Evolutionary conservation across 2,888 invertebrate species (phyloP).

Genomic region (Eugnorisma glareosa): DNA sequence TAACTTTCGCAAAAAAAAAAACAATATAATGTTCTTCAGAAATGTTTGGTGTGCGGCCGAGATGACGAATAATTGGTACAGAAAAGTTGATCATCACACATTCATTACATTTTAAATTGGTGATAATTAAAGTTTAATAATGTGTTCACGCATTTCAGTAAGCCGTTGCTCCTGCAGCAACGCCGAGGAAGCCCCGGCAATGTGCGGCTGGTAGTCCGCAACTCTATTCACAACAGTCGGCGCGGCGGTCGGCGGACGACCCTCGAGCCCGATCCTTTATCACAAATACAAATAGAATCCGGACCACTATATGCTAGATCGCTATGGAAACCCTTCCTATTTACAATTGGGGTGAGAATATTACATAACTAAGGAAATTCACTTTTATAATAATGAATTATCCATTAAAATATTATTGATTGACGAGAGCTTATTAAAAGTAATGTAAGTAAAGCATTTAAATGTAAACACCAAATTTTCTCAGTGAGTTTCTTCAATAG

Average conservation of each 20-base stretch:
- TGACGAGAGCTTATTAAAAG: background rate
- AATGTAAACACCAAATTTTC: background rate
- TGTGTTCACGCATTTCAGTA: constrained; percentile 69
- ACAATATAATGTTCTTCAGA: constrained; percentile 84
- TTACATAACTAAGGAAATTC: background rate
- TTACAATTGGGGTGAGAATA: constrained; percentile 91
- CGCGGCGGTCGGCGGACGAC: constrained; percentile 73
- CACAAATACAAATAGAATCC: constrained; percentile 82
- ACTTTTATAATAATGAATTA: background rate
- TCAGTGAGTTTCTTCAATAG: background rate
- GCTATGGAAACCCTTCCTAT: constrained; percentile 92
- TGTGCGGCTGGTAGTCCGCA: constrained; percentile 78
- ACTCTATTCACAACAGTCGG: constrained; percentile 81
- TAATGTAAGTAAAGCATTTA: background rate
- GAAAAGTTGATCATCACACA: constrained; percentile 48
- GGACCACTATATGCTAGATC: constrained; percentile 84
- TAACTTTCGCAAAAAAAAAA: constrained; percentile 62
- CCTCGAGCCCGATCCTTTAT: constrained; percentile 82
- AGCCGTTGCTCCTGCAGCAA: constrained; percentile 71
- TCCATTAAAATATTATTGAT: background rate
- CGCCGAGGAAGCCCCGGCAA: constrained; percentile 65
- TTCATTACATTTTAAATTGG: constrained; percentile 40
- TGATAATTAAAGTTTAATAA: constrained; percentile 38
- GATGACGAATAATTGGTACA: constrained; percentile 82
- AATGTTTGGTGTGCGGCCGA: constrained; percentile 84